Conservation (phyloP, 2,888 invertebrate species). For the Stegana nigrithorax region DNA sequence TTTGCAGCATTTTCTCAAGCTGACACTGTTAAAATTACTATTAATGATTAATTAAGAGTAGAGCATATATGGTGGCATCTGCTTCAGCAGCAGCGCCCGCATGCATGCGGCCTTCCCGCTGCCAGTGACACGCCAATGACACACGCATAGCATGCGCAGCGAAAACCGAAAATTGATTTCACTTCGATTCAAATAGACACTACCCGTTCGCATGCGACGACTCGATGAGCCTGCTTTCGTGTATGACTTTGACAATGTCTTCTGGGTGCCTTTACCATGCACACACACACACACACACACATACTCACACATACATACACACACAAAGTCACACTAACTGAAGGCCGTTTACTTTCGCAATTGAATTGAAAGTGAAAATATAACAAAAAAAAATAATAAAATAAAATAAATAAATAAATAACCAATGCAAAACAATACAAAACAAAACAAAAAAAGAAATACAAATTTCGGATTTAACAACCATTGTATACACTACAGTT, state of each 20-base stretch:
- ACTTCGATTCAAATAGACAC: conserved; percentile 54
- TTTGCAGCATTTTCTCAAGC: too few relatives aligned
- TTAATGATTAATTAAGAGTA: too few relatives aligned
- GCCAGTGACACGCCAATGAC: too few relatives aligned
- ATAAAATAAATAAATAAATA: neutral
- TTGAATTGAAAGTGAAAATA: conserved; percentile 49
- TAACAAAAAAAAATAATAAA: conserved; percentile 35
- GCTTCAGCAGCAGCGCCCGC: too few relatives aligned
- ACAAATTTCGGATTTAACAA: too few relatives aligned
- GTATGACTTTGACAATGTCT: neutral
- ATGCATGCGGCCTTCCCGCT: neutral
- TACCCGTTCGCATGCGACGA: neutral
- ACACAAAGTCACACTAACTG: neutral
- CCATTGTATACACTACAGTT: neutral
- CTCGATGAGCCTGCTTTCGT: too few relatives aligned
- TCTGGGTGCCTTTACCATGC: neutral
- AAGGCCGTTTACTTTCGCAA: conserved; percentile 22
- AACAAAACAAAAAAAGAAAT: neutral
- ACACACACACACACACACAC: conserved; percentile 9
- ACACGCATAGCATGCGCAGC: too few relatives aligned
- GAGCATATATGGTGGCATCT: too few relatives aligned
- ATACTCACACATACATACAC: neutral
- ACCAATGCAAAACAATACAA: neutral
- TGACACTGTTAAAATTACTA: too few relatives aligned
- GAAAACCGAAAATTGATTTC: conserved; percentile 55